These are phyloP conservation scores for Aurelia coerulea DNA, from an alignment of 30 jellyfish, hydroid and myxozoan species.

Conservation along the genomic window DNA sequence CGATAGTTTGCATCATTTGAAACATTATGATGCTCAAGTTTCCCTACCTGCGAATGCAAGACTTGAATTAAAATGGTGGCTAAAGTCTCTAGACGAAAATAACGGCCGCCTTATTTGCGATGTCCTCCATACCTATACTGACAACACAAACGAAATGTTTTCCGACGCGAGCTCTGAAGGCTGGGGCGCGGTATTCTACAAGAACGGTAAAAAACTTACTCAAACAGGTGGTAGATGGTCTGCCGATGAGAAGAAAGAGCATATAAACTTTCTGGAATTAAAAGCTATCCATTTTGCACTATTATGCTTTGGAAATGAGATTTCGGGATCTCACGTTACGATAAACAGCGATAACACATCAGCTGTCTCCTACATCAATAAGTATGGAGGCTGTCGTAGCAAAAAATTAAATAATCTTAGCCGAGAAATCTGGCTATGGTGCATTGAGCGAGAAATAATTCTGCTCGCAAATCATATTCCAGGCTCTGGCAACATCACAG, in stretches of 20 bases:
- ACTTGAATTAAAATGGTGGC: background rate
- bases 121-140: background rate
- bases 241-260: too few relatives aligned
- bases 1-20: too few relatives aligned
- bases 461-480: conserved; percentile 40
- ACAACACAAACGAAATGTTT: too few relatives aligned
- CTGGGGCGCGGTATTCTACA: too few relatives aligned
- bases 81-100: background rate
- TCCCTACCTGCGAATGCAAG: background rate
- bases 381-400: background rate
- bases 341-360: background rate
- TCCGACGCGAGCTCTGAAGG: too few relatives aligned
- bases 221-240: too few relatives aligned
- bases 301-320: too few relatives aligned
- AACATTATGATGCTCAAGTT: too few relatives aligned
- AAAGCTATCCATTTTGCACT: too few relatives aligned
- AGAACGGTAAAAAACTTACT: too few relatives aligned
- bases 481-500: conserved; percentile 3
- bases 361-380: conserved; percentile 12
- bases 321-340: background rate
- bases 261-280: too few relatives aligned
- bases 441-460: background rate
- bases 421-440: conserved; percentile 38
- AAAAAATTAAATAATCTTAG: background rate
- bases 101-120: background rate